Evolutionary conservation across 64 coral and sea anemone genomes (phyloP), one percentile per base, ranked within the genome.

Genomic region (Stylophora pistillata): DNA sequence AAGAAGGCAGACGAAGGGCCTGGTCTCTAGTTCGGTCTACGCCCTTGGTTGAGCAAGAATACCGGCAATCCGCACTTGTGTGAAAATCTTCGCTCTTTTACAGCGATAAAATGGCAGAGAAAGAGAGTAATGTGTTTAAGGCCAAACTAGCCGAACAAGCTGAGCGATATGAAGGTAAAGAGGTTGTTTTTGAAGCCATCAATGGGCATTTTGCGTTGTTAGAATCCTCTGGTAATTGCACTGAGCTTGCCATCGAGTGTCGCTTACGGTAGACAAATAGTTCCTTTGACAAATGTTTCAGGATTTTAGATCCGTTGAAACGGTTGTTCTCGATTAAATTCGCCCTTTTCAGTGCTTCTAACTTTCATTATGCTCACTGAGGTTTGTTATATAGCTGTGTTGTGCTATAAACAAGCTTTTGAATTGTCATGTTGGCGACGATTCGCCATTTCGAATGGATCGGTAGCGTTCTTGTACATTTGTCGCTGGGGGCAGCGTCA

Each of bases 81-180:
- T 52, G 17, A 18, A 82, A 86, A 59, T 85, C 82, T 86, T 78
- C 65, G n/a, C 63, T 75, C 84, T 86, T 74, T 78, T 32, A 58
- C 52, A 59, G 56, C 73, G 72, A 74, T 62, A 64, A 62, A 62
- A 92, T 92, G 90, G 74, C 72, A 60, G 90, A 77, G n/a, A 99
- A 78, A 85, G 97, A 99, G 52, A 71, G 93, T 11, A 59, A 85
- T 56, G 87, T 95, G 69, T 93, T 87, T 82, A 71, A 88, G 73
- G 97, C 97, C 15, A 99, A 95, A 53, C 73, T 99, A 86, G 93
- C 97, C 31, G 97, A 99, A 65, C 97, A 99, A 70, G 93, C 97
- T 71, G 97, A 99, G 71, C 90, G 97, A 86, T 99, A 93, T 88
- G 90, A 99, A 73, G 93, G 94, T 93, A 90, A 94, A 82, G 11